Base-by-base conservation (phyloP, 2,797 vertebrate species). In the Rhodeus uyekii region DNA sequence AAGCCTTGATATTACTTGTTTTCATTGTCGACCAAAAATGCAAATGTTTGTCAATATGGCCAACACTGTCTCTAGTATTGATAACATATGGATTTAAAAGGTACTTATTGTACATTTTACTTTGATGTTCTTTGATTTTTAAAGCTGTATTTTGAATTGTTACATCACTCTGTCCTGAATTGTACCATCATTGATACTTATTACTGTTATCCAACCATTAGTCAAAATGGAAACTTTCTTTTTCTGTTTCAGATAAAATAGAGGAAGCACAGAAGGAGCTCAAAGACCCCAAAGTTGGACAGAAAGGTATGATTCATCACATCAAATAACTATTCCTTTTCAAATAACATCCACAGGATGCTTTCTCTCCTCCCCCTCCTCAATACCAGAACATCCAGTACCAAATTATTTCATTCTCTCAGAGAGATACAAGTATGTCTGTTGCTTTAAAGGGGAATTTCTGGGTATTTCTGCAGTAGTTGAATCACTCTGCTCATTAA, bases 261-360 rank as follows among this genome's bases (percentile, higher is more conserved):
- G 96, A 99, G 94, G 98, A 99, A 93, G 98, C 97, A 90, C 97
- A 99, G 92, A 99, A 99, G 89, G 97, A 99, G 89, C 95, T 99
- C 46, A 97, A 96, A 89, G 96, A 96, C 86, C 96, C 96, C 76
- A 95, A 96, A 93, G 95, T 92, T 86, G 90, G 95, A 88, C 95
- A 96, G 90, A 96, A 96, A 97, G 97, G 97, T 99, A 95, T 95
- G 89, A 77, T 22, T 12, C 44, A 48, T 72, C 64, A 44, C 76
- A 63, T 68, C 32, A 76, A 39, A 53, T 27, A 44, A n/a, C 61
- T 55, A 29, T 65, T 69, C n/a, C 16, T 2, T 38, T 80, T 63
- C 36, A 80, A 81, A 74, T 39, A 50, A 27, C 10, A 14, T 53
- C 16, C 24, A 74, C 69, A 29, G n/a, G 38, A 67, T 58, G 72